Percentiles rank a stretch among this genome's conserved stretches.
These are phyloP conservation scores for Enteromius paludinosus DNA, from an alignment of 2,797 vertebrate species.

Conservation along the genomic window DNA sequence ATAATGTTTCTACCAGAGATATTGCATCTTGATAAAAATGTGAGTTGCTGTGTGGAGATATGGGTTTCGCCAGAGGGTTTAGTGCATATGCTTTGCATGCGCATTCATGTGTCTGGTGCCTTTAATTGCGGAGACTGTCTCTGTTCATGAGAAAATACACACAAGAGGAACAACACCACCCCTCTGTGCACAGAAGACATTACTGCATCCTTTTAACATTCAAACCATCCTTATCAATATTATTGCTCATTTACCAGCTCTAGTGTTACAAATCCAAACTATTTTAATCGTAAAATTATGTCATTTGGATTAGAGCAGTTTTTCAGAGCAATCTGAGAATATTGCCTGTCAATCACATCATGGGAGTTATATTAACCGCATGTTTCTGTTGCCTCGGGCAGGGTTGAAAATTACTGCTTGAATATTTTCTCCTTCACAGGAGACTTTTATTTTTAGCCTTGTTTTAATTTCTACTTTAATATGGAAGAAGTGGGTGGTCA, in stretches of 20 bases:
- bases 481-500: neutral
- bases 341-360: neutral
- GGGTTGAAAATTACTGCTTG: neutral
- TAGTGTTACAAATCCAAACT: neutral
- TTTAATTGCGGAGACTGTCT: neutral
- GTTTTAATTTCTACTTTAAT: conserved; percentile 26
- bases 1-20: neutral
- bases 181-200: conserved; percentile 28
- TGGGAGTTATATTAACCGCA: neutral
- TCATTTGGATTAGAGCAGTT: neutral
- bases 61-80: conserved; percentile 5
- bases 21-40: neutral
- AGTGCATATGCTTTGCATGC: neutral
- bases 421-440: neutral
- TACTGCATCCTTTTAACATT: neutral
- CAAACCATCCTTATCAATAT: neutral
- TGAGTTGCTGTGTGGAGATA: neutral
- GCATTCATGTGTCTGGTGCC: conserved; percentile 1
- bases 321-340: neutral
- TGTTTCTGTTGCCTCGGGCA: neutral
- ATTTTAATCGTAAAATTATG: neutral
- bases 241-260: neutral
- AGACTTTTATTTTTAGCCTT: neutral
- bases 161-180: conserved; percentile 20
- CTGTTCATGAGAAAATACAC: neutral